Conservation (phyloP, 1,140 invertebrate species). For the Rhynchophorus ferrugineus region DNA sequence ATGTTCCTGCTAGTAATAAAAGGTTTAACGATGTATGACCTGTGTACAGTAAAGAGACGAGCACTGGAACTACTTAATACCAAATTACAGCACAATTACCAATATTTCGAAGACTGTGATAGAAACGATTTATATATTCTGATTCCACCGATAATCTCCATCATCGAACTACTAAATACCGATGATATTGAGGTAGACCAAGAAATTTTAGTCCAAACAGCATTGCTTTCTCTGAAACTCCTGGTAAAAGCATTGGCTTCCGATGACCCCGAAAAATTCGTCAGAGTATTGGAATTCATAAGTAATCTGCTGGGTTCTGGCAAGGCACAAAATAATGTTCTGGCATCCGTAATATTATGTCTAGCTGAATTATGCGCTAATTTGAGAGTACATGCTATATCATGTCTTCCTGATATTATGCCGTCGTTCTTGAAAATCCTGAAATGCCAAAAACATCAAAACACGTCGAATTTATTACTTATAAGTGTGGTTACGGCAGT, state of each 20-base stretch:
- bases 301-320: conserved; percentile 52
- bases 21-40: conserved; percentile 59
- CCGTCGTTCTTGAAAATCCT: conserved; percentile 63
- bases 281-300: conserved; percentile 53
- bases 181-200: conserved; percentile 41
- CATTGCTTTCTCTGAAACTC: conserved; percentile 73
- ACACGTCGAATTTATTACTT: conserved; percentile 39
- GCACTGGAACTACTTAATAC: conserved; percentile 76
- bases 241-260: conserved; percentile 61
- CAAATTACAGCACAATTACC: conserved; percentile 62
- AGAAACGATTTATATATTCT: conserved; percentile 47
- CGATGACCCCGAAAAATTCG: conserved; percentile 56
- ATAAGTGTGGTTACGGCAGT: conserved; percentile 56
- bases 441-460: conserved; percentile 43
- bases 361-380: conserved; percentile 69
- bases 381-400: conserved; percentile 65
- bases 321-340: conserved; percentile 56
- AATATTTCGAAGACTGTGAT: conserved; percentile 49
- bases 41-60: conserved; percentile 65
- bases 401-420: conserved; percentile 67
- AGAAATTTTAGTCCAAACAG: conserved; percentile 69
- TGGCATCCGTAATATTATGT: conserved; percentile 69
- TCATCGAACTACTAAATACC: conserved; percentile 52
- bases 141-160: conserved; percentile 52
- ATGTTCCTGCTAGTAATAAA: conserved; percentile 71